Evolutionary conservation across 2,888 invertebrate genomes (phyloP), one percentile per base, ranked within the genome.

Genomic region (Polietes domitor): DNA sequence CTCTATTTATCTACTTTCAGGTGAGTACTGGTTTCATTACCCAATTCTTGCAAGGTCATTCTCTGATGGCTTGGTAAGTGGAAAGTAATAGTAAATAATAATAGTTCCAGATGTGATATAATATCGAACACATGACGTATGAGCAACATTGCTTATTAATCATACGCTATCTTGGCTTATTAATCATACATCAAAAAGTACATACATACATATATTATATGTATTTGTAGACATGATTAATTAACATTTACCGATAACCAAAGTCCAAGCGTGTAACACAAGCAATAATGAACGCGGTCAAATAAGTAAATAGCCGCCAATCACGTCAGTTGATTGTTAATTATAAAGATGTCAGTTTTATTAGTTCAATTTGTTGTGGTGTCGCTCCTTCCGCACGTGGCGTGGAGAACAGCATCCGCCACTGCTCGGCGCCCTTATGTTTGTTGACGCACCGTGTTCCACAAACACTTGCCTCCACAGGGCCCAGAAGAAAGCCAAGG

Each of bases 401-500:
- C 4, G 15, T 47, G 2, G 47, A 32, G n/a, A n/a, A 4, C n/a
- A 6, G 15, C 47, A n/a, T 47, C 47, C 47, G 47, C n/a, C 47
- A 5, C 47, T 47, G 32, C 9, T 32, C 9, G n/a, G 37, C 12
- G 47, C n/a, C 47, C 47, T 47, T 47, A 37, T 47, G 32, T 32
- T 6, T 47, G 12, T 47, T 4, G 47, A 1, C 47, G 12, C 12
- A n/a, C 47, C 10, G 24, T 24, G 10, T 21, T 26, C 3, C 58
- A 58, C 26, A 26, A 19, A 58, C 58, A 24, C 24, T 58, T 15
- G 5, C 58, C 1, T 58, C 24, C 53, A 53, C 1, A 26, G 26
- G 0, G 15, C n/a, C 6, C 58, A 2, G 15, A 47, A 63, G 19
- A 63, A 75, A 65, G 19, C 50, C 75, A 75, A 65, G 75, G 65